Evolutionary conservation across 2,113 vertebrate species (phyloP).

Genomic region (Pristiophorus japonicus): DNA sequence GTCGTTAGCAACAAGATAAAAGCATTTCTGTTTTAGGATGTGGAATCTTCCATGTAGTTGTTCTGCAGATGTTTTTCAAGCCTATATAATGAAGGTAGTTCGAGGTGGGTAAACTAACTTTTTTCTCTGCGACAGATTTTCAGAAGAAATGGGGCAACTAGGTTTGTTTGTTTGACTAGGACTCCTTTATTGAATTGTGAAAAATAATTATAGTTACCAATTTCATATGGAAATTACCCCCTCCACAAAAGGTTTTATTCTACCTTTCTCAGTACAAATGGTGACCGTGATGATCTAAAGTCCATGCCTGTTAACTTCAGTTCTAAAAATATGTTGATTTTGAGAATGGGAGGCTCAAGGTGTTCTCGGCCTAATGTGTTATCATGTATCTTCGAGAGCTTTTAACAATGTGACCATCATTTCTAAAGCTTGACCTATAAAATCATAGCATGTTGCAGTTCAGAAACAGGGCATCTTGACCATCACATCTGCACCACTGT

Average conservation of each 20-base stretch:
- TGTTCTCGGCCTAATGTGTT: not conserved
- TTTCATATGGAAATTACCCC: not conserved
- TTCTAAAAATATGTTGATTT: not conserved
- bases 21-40: not conserved
- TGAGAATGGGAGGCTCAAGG: not conserved
- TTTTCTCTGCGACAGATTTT: not conserved
- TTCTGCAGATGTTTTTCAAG: not conserved
- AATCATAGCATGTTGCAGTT: not conserved
- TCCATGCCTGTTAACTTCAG: not conserved
- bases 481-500: not conserved
- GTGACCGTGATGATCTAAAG: not conserved
- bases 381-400: not conserved
- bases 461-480: not conserved
- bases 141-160: not conserved
- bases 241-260: not conserved
- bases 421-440: not conserved
- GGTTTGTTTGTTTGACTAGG: not conserved
- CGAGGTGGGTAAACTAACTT: not conserved
- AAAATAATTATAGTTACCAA: not conserved
- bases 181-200: not conserved
- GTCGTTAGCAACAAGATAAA: not conserved
- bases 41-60: not conserved
- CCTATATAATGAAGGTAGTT: not conserved
- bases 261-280: not conserved
- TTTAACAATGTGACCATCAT: not conserved